A percentile compares a stretch with the other conserved stretches of the same genome.
These are phyloP conservation scores for Crenichthys baileyi DNA, from an alignment of 2,797 vertebrate genomes.

Conservation along the genomic window DNA sequence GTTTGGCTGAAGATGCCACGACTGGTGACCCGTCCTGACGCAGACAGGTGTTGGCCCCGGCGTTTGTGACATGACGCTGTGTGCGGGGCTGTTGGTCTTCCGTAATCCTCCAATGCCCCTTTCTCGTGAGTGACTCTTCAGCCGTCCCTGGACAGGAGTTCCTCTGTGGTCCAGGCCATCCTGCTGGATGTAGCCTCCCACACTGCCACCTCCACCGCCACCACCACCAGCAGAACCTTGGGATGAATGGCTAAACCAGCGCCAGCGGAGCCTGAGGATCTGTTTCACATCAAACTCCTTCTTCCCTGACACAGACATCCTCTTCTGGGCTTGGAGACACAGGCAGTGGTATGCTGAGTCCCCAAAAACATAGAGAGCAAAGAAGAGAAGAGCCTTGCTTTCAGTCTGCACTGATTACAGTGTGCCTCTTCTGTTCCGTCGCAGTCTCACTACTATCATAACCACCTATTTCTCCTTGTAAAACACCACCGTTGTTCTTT, in stretches of 20 bases:
- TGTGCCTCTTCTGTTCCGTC: constrained; percentile 67
- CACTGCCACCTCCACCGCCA: constrained; percentile 65
- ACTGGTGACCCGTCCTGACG: constrained; percentile 84
- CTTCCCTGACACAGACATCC: constrained; percentile 95
- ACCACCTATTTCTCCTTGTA: constrained; percentile 63
- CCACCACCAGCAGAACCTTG: constrained; percentile 87
- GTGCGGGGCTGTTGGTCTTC: constrained; percentile 91
- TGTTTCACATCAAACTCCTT: constrained; percentile 99
- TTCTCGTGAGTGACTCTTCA: constrained; percentile 94
- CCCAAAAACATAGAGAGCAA: constrained; percentile 76
- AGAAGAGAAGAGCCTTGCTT: constrained; percentile 67
- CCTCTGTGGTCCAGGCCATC: constrained; percentile 94
- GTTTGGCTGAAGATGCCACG: constrained; percentile 87
- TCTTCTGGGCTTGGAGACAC: constrained; percentile 75
- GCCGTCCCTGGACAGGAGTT: constrained; percentile 86
- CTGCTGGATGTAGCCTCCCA: constrained; percentile 87
- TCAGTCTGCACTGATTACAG: constrained; percentile 67
- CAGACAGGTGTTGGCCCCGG: constrained; percentile 85
- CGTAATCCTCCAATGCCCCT: constrained; percentile 83
- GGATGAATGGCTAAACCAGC: constrained; percentile 96
- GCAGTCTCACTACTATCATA: constrained; percentile 72
- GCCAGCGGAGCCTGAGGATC: constrained; percentile 96
- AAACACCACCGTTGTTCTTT: constrained; percentile 75
- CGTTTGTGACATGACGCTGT: constrained; percentile 88
- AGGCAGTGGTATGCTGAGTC: constrained; percentile 70